Base-by-base conservation (phyloP, 53 echinoderm and acorn worm genomes). In the Stichopus horrens region DNA sequence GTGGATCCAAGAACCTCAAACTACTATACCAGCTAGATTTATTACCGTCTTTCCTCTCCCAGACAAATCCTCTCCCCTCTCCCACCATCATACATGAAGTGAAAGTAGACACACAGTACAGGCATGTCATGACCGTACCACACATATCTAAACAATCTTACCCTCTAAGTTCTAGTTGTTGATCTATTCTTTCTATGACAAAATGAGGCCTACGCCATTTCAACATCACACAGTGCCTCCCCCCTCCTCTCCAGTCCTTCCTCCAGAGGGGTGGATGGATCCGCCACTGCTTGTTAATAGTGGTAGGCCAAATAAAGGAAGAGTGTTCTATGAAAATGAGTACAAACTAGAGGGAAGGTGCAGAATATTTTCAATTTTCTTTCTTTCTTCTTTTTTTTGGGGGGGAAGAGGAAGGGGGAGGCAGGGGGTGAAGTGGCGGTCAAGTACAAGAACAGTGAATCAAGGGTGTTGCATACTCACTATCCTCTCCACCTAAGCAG, bases 401-500 rank as follows among this genome's bases (percentile, higher is more conserved):
- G 58, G 58, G 20, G 59, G 83, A 13, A 58, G 57, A 59, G 55
- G 58, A 58, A 21, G 57, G 58, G 54, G 83, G 59, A 59, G 21
- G 51, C 16, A 22, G 83, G 59, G 85, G 85, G 85, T 52, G 87
- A 90, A 90, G 88, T 92, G 93, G 87, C 95, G 96, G 96, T 90
- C 96, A 96, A 96, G 96, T 95, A 96, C 96, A 96, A 96, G 96
- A 80, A 88, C 89, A 88, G 86, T 86, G 53, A 71, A 68, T 87
- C 77, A 88, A 57, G 73, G 57, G 74, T 52, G 88, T 88, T 76
- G 92, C 80, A 86, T 94, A 96, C 96, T 96, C 94, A 96, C 96
- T 96, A 96, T 96, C 93, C 88, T 94, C 94, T 55, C 94, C 94
- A 73, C 94, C 94, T 54, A 96, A 88, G 86, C 96, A 96, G 73